phyloP scores from a whole-genome alignment of 2,797 vertebrate genomes.

The Halcyon smyrnensis region DNA sequence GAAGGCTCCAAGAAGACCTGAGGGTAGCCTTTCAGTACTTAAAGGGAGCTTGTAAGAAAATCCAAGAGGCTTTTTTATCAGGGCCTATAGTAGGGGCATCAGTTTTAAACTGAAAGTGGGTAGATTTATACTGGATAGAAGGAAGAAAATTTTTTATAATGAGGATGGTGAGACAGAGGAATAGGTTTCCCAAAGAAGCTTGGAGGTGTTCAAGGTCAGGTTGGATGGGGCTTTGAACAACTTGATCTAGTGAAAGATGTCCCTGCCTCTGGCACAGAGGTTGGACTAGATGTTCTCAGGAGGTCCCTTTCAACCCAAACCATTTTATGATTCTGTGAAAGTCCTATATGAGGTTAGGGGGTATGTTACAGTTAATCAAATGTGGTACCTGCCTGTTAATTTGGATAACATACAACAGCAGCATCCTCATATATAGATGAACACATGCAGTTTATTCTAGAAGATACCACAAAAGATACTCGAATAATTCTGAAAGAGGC shows the following conservation, averaged over 20 bases:
- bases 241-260: background rate
- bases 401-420: background rate
- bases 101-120: too few relatives aligned
- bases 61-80: too few relatives aligned
- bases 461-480: background rate
- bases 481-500: background rate
- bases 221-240: background rate
- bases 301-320: background rate
- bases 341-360: background rate
- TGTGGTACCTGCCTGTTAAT: background rate
- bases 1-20: too few relatives aligned
- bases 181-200: too few relatives aligned
- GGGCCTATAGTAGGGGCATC: too few relatives aligned
- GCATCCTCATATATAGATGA: background rate
- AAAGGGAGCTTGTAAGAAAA: too few relatives aligned
- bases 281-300: background rate
- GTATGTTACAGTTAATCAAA: background rate
- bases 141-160: too few relatives aligned
- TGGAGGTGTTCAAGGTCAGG: background rate
- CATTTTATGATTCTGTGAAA: too few relatives aligned
- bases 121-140: too few relatives aligned
- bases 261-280: too few relatives aligned
- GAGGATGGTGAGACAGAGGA: too few relatives aligned
- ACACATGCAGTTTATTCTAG: background rate
- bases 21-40: too few relatives aligned